Percentiles rank a stretch among this genome's conserved stretches.
Conservation (phyloP, 2,888 invertebrate genomes). For the Eupithecia abbreviata region DNA sequence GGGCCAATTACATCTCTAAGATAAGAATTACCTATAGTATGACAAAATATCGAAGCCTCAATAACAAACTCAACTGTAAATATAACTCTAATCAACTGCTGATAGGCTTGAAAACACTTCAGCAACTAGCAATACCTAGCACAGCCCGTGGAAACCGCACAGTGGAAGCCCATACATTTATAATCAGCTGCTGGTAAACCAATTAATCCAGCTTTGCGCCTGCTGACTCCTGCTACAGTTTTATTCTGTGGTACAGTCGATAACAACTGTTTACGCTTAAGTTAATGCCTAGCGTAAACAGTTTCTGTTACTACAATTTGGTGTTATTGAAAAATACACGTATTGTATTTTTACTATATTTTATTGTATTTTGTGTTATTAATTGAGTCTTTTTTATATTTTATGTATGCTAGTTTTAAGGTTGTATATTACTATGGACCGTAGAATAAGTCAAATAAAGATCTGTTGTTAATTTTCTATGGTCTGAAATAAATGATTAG, state of each 20-base stretch:
- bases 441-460: too few relatives aligned
- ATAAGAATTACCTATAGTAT: neutral
- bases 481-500: too few relatives aligned
- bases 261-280: neutral
- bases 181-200: constrained; percentile 22
- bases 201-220: constrained; percentile 28
- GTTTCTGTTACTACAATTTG: too few relatives aligned
- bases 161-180: constrained; percentile 14
- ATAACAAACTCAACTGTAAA: neutral
- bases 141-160: neutral
- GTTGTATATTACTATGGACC: too few relatives aligned
- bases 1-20: neutral
- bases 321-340: too few relatives aligned
- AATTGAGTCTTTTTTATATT: too few relatives aligned
- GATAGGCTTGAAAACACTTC: constrained; percentile 12
- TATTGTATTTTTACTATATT: too few relatives aligned
- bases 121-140: neutral
- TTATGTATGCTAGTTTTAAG: too few relatives aligned
- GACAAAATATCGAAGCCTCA: neutral
- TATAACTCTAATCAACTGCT: constrained; percentile 2
- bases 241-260: constrained; percentile 23
- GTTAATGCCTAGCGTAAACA: too few relatives aligned
- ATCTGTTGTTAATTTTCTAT: too few relatives aligned
- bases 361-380: too few relatives aligned
- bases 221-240: constrained; percentile 18